Conservation (phyloP, 2,888 invertebrate genomes). For the Melangyna quadrimaculata region DNA sequence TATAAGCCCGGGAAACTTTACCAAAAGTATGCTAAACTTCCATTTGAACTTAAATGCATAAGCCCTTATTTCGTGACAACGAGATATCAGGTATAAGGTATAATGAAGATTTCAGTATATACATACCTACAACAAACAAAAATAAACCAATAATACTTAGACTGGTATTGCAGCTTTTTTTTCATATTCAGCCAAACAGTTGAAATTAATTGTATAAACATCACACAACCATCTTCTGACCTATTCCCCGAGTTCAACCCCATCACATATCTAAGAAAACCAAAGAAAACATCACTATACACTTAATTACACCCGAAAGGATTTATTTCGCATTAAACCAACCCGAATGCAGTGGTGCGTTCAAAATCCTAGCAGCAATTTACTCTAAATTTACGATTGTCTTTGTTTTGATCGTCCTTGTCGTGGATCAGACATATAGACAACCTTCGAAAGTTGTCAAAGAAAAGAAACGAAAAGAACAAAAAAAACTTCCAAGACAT, state of each 20-base stretch:
- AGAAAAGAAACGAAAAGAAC: background rate
- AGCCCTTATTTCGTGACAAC: too few relatives aligned
- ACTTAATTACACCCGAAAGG: conserved; percentile 66
- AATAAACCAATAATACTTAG: background rate
- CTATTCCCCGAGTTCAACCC: conserved; percentile 41
- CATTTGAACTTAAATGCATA: too few relatives aligned
- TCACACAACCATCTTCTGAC: conserved; percentile 44
- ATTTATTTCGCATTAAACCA: conserved; percentile 33
- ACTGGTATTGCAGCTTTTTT: conserved; percentile 16
- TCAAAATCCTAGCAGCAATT: conserved; percentile 66
- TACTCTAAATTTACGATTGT: conserved; percentile 66
- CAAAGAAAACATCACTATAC: conserved; percentile 54
- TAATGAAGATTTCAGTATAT: background rate
- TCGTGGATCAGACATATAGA: conserved; percentile 5
- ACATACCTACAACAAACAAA: too few relatives aligned
- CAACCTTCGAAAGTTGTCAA: conserved; percentile 13
- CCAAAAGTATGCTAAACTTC: too few relatives aligned
- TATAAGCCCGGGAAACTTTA: too few relatives aligned
- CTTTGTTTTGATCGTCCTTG: conserved; percentile 65
- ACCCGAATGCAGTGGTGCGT: conserved; percentile 53
- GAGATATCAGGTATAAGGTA: too few relatives aligned
- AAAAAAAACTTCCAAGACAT: conserved; percentile 13
- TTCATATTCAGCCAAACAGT: conserved; percentile 29
- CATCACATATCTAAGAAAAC: background rate
- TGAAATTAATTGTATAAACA: conserved; percentile 55